These are phyloP conservation scores for Ancistrus triradiatus DNA, from an alignment of 2,113 vertebrate species.

Conservation along the genomic window DNA sequence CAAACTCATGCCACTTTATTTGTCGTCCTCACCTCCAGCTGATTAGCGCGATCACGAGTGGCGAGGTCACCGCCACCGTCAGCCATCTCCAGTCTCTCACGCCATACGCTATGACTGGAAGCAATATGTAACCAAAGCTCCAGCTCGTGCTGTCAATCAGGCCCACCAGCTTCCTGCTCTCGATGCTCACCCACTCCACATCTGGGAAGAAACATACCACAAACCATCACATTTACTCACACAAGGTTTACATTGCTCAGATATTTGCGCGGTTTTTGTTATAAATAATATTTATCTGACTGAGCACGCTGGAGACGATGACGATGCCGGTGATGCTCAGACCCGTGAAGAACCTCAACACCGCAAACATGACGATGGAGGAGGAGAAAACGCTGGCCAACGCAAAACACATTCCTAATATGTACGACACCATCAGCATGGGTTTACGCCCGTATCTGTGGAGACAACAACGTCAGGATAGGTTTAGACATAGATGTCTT, in stretches of 20 bases:
- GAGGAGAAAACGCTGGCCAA: constrained; percentile 63
- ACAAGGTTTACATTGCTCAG: no score
- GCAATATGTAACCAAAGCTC: constrained; percentile 54
- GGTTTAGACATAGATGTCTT: no score
- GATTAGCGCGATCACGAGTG: constrained; percentile 56
- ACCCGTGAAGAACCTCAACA: constrained; percentile 68
- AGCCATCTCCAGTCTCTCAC: constrained; percentile 69
- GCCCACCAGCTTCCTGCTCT: constrained; percentile 66
- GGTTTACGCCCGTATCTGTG: constrained; percentile 62
- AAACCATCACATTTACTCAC: no score
- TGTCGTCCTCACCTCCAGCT: constrained; percentile 64
- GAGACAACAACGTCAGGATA: constrained; percentile 11
- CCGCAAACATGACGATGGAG: constrained; percentile 62
- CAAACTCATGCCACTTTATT: background rate
- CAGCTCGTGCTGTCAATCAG: constrained; percentile 64
- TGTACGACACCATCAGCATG: constrained; percentile 62
- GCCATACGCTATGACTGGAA: constrained; percentile 61
- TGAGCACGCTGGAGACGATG: constrained; percentile 62
- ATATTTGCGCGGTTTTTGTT: no score
- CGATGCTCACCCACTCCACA: constrained; percentile 72
- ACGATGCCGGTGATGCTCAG: constrained; percentile 66
- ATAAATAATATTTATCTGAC: no score
- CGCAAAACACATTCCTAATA: constrained; percentile 57
- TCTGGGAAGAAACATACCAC: constrained; percentile 52
- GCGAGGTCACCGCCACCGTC: constrained; percentile 55